phyloP scores from a whole-genome alignment of 37 sponge, comb jelly and placozoan genomes.

The Oopsacas minuta region DNA sequence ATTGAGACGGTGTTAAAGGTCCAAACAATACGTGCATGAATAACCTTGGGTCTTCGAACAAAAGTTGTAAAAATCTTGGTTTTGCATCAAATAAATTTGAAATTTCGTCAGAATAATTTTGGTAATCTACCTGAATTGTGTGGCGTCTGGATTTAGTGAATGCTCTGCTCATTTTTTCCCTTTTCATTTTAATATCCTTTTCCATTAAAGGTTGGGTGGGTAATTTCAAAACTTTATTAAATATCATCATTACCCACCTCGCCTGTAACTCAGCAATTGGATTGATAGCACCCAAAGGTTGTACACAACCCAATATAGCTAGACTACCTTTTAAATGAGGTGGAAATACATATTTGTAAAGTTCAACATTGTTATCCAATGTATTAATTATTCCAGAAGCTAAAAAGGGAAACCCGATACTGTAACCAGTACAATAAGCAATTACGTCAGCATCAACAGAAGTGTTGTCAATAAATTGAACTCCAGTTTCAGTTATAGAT shows the following conservation, averaged over 20 bases:
- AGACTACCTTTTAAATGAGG: slow-evolving; percentile 2
- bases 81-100: background rate
- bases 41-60: background rate
- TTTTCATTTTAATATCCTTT: background rate
- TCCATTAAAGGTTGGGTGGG: background rate
- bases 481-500: background rate
- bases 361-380: background rate
- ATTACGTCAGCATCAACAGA: background rate
- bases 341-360: slow-evolving; percentile 20
- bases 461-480: background rate
- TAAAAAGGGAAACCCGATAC: background rate
- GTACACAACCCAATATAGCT: background rate
- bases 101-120: background rate
- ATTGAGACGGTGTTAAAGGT: background rate
- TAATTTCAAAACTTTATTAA: background rate
- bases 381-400: background rate
- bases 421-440: slow-evolving; percentile 21
- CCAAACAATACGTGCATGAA: background rate
- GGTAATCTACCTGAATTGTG: background rate
- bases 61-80: background rate
- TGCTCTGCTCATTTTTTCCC: background rate
- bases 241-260: slow-evolving; percentile 3
- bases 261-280: slow-evolving; percentile 1
- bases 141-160: background rate
- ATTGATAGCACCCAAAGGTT: background rate